These are phyloP conservation scores for Excalfactoria chinensis DNA, from an alignment of 2,113 vertebrate species.

Conservation along the genomic window DNA sequence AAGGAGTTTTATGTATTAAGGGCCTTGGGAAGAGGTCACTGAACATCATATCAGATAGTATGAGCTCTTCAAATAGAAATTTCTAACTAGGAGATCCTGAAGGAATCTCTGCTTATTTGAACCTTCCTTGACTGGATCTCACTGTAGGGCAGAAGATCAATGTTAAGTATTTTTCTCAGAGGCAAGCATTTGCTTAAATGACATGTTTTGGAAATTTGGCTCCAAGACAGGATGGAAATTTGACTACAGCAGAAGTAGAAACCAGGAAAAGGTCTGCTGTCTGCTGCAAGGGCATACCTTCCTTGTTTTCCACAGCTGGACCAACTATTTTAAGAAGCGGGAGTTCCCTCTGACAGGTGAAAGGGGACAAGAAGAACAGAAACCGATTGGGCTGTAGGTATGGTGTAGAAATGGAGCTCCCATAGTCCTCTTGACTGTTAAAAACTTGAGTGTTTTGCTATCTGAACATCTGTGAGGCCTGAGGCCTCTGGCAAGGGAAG, in stretches of 20 bases:
- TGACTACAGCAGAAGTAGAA: neutral
- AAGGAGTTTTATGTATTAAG: neutral
- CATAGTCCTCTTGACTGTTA: neutral
- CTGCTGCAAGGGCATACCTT: neutral
- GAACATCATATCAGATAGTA: slow-evolving; percentile 9
- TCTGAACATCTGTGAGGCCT: slow-evolving; percentile 58
- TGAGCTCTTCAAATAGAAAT: neutral
- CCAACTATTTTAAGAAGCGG: neutral
- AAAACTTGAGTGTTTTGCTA: slow-evolving; percentile 15
- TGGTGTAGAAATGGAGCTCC: neutral
- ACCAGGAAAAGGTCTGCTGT: slow-evolving; percentile 17
- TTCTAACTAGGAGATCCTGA: neutral
- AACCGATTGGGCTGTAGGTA: neutral
- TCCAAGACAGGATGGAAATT: neutral
- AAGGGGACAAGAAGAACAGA: neutral
- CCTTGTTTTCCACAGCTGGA: neutral
- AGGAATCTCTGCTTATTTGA: slow-evolving; percentile 11
- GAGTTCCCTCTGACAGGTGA: neutral
- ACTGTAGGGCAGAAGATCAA: neutral
- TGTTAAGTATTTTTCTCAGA: slow-evolving; percentile 8
- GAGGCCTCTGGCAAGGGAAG: slow-evolving; percentile 58
- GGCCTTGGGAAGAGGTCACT: neutral
- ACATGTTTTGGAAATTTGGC: slow-evolving; percentile 42
- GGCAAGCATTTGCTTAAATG: neutral
- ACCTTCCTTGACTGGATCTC: neutral